A percentile compares a stretch with the other conserved stretches of the same genome.
Conservation (phyloP, 2,888 invertebrate species). For the Nymphalis polychloros region DNA sequence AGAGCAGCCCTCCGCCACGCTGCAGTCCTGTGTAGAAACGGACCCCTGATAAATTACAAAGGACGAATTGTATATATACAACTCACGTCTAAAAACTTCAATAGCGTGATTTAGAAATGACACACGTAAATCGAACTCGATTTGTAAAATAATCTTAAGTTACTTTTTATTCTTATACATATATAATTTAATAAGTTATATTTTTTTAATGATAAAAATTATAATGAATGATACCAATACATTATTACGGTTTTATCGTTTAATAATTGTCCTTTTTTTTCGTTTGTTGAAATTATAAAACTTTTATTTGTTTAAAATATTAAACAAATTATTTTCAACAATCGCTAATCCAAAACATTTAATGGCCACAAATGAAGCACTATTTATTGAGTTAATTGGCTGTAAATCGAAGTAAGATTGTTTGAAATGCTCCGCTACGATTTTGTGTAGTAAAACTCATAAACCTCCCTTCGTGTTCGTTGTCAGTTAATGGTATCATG, state of each 20-base stretch:
- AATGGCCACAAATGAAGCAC: conserved; percentile 14
- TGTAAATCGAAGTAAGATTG: conserved; percentile 73
- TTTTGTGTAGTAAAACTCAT: conserved; percentile 79
- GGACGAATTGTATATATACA: conserved; percentile 9
- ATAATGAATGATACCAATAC: too few species aligned
- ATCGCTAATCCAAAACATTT: not conserved
- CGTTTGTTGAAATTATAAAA: too few species aligned
- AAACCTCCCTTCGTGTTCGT: conserved; percentile 74
- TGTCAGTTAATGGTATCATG: conserved; percentile 74
- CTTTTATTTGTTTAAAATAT: too few species aligned
- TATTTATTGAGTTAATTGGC: conserved; percentile 63
- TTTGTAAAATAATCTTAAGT: too few species aligned
- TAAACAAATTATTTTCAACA: too few species aligned
- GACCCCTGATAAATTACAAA: not conserved
- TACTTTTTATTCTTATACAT: too few species aligned
- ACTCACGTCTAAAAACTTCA: conserved; percentile 10
- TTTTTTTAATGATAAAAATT: too few species aligned
- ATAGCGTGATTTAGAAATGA: conserved; percentile 20
- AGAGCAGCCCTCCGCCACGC: conserved; percentile 27
- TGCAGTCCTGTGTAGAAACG: conserved; percentile 34
- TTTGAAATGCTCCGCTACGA: conserved; percentile 72
- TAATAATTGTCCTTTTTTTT: too few species aligned
- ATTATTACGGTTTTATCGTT: too few species aligned
- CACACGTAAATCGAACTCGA: not conserved
- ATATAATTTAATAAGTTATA: too few species aligned